Evolutionary conservation across 2,113 vertebrate species (phyloP).

Genomic region (Dolichallabes microphthalmus): DNA sequence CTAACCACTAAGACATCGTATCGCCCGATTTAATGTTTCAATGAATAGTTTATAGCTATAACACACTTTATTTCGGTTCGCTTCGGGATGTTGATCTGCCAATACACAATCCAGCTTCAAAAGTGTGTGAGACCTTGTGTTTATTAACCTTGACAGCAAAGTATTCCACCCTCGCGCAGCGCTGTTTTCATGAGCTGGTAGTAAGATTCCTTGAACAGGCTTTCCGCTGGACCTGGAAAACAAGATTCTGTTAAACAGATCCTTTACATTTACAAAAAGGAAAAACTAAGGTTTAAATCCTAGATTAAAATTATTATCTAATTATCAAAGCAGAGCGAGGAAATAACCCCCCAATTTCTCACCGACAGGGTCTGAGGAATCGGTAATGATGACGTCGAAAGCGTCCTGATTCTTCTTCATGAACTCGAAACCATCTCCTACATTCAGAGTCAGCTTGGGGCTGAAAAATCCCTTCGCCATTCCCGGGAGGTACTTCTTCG

Average conservation of each 20-base stretch:
- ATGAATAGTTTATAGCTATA: neutral
- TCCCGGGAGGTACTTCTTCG: constrained; percentile 91
- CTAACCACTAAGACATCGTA: no score
- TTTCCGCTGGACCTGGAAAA: constrained; percentile 87
- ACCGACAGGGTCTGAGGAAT: constrained; percentile 98
- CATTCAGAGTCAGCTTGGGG: constrained; percentile 88
- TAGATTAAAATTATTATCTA: no score
- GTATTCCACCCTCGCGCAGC: constrained; percentile 85
- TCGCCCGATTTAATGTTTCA: neutral
- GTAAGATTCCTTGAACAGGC: constrained; percentile 96
- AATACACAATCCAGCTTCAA: neutral
- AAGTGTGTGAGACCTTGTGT: neutral
- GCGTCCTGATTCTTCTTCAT: constrained; percentile 98
- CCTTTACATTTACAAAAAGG: neutral
- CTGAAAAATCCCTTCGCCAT: constrained; percentile 96
- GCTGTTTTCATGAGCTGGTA: constrained; percentile 97
- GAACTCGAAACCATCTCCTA: constrained; percentile 97
- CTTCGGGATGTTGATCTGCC: neutral
- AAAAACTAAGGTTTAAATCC: no score
- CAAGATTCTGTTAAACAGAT: neutral
- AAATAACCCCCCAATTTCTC: constrained; percentile 53
- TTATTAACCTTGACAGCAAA: constrained; percentile 90
- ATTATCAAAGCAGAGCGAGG: neutral
- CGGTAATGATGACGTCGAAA: constrained; percentile 96
- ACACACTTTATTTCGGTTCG: neutral